Base-by-base conservation (phyloP, 2,113 vertebrate genomes). In the Xenopus borealis region DNA sequence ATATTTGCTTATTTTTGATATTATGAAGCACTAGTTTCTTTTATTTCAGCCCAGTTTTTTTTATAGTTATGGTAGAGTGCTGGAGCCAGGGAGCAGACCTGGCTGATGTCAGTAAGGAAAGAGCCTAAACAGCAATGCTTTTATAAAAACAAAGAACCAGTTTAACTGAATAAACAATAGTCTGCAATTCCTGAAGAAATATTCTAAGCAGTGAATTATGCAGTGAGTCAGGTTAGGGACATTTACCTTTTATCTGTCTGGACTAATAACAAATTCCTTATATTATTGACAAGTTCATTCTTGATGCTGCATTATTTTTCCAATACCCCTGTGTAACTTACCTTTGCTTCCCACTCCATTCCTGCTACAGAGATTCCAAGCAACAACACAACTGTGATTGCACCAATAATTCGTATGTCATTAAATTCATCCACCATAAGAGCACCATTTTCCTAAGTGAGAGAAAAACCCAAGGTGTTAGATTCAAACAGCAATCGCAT, bases 321-420 rank as follows among this genome's bases (percentile, higher is more conserved):
- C 2, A 27, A 27, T 27, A 27, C 23, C 23, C 23, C 23, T 27
- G 33, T 40, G 33, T 40, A n/a, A 77, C 91, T 89, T 88, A 98
- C 97, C 90, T 99, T 99, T 67, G 97, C 94, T 86, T 99, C 97
- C 97, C 97, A 99, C 65, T 99, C 97, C 97, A 99, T 99, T 78
- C 97, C 97, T 46, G 97, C 97, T 61, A 99, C 91, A 0, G 97
- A 99, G 85, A 99, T 98, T 3, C 95, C 97, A 58, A 99, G 83
- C 8, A 99, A 89, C 23, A 96, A 59, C 44, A 99, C 94, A 1
- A 99, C 89, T 0, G 97, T 99, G 79, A 99, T 94, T 80, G 94
- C 94, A 30, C 97, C 97, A 50, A 99, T 90, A 79, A 99, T 97
- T 75, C 97, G 90, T 76, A 98, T 92, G 63, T 99, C 97, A 72